Evolutionary conservation across 2,888 invertebrate genomes (phyloP).

Genomic region (Drosophila parthenogenetica): DNA sequence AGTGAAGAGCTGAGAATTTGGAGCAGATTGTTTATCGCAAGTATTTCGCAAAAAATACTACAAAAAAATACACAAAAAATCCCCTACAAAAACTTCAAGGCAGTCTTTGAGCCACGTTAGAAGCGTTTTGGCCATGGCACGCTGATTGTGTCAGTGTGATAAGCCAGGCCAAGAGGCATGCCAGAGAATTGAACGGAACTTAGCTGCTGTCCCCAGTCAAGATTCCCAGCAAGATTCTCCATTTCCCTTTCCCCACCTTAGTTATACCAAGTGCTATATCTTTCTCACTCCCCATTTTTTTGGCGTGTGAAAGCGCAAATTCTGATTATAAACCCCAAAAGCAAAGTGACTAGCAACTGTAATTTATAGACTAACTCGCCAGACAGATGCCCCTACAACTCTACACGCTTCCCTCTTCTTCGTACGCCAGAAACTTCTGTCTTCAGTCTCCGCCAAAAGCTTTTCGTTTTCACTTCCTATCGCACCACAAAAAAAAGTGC

Average conservation of each 20-base stretch:
- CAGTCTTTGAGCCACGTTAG: constrained; percentile 59
- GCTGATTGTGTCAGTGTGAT: constrained; percentile 73
- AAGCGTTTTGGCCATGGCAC: constrained; percentile 46
- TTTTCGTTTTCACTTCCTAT: constrained; percentile 76
- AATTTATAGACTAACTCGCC: constrained; percentile 70
- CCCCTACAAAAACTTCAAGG: constrained; percentile 19
- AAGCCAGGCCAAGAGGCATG: constrained; percentile 30
- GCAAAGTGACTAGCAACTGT: constrained; percentile 61
- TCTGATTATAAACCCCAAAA: constrained; percentile 73
- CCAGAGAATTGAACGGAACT: constrained; percentile 57
- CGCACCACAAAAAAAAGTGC: constrained; percentile 16
- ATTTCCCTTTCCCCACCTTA: neutral
- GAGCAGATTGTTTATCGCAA: constrained; percentile 71
- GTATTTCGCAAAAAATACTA: constrained; percentile 24
- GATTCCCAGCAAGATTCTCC: constrained; percentile 47
- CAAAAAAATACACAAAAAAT: constrained; percentile 26
- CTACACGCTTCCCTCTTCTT: constrained; percentile 7
- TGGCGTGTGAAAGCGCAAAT: constrained; percentile 78
- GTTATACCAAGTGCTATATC: neutral
- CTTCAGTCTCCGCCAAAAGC: constrained; percentile 30
- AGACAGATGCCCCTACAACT: constrained; percentile 43
- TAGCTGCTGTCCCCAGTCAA: constrained; percentile 25
- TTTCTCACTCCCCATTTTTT: constrained; percentile 16
- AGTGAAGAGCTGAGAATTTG: constrained; percentile 53
- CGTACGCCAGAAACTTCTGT: neutral